These are phyloP conservation scores for Rhinophrynus dorsalis DNA, from an alignment of 2,797 vertebrate species.

Conservation along the genomic window DNA sequence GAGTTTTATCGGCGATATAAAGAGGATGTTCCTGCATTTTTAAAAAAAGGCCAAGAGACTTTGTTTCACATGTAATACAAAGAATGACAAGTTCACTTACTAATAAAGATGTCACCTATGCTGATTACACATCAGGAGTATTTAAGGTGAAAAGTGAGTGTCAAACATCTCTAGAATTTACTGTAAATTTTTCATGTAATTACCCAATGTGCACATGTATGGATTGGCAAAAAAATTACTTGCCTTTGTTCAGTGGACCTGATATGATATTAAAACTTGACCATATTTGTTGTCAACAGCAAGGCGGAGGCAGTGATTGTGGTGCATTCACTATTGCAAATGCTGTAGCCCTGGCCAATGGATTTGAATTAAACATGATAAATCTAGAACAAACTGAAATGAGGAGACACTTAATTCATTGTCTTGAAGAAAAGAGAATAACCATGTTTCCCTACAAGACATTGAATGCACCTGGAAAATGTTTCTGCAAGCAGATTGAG, in stretches of 20 bases:
- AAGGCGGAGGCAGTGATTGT: not conserved
- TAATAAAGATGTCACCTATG: too few species aligned
- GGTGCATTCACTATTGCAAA: not conserved
- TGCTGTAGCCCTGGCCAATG: not conserved
- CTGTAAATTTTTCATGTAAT: not conserved
- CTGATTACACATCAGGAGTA: too few species aligned
- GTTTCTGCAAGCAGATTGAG: not conserved
- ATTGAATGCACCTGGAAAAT: not conserved
- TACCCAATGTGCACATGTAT: too few species aligned
- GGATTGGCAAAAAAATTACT: too few species aligned
- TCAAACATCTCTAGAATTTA: too few species aligned
- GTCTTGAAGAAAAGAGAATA: too few species aligned
- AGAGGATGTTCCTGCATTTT: not conserved
- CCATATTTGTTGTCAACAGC: not conserved
- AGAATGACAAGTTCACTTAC: not conserved
- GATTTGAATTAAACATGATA: not conserved
- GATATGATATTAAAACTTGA: not conserved
- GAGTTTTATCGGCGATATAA: not conserved
- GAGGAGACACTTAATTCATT: not conserved
- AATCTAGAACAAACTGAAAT: not conserved
- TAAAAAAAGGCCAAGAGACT: not conserved
- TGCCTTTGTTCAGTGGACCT: not conserved
- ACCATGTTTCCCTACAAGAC: not conserved
- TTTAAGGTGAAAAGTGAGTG: too few species aligned
- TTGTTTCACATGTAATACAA: not conserved